These are phyloP conservation scores for Hepsetus odoe DNA, from an alignment of 2,113 vertebrate genomes.

Conservation along the genomic window DNA sequence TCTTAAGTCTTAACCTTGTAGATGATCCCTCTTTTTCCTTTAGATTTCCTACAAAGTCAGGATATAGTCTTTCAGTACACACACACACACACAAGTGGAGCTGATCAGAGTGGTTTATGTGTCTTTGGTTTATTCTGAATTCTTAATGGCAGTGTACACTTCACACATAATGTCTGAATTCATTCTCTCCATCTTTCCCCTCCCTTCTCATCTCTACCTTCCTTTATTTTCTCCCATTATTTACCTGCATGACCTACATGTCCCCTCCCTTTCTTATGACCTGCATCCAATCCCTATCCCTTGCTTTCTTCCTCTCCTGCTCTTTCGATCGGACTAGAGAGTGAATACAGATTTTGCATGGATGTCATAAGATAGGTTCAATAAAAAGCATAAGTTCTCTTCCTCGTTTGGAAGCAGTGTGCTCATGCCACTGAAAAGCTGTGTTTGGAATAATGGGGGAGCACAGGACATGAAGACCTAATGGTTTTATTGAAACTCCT, in stretches of 20 bases:
- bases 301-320: not conserved
- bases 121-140: conserved; percentile 9
- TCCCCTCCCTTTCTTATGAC: conserved; percentile 10
- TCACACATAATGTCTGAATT: conserved; percentile 4
- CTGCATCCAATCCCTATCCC: not conserved
- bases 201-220: not conserved
- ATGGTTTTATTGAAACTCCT: conserved; percentile 20
- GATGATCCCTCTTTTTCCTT: too few species aligned
- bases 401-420: conserved; percentile 18
- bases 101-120: not conserved
- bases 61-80: not conserved
- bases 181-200: not conserved
- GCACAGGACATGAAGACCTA: conserved; percentile 24
- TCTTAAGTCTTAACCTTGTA: too few species aligned
- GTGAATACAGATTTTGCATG: not conserved
- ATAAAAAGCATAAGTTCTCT: not conserved
- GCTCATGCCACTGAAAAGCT: conserved; percentile 19
- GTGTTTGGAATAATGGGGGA: conserved; percentile 11
- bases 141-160: not conserved
- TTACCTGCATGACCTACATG: not conserved
- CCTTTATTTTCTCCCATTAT: not conserved
- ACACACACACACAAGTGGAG: not conserved
- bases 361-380: not conserved
- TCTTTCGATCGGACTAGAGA: not conserved
- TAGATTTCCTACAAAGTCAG: not conserved